Percentiles rank a stretch among this genome's conserved stretches.
Evolutionary conservation across 2,888 invertebrate genomes (phyloP).

Genomic region (Horisme vitalbata): DNA sequence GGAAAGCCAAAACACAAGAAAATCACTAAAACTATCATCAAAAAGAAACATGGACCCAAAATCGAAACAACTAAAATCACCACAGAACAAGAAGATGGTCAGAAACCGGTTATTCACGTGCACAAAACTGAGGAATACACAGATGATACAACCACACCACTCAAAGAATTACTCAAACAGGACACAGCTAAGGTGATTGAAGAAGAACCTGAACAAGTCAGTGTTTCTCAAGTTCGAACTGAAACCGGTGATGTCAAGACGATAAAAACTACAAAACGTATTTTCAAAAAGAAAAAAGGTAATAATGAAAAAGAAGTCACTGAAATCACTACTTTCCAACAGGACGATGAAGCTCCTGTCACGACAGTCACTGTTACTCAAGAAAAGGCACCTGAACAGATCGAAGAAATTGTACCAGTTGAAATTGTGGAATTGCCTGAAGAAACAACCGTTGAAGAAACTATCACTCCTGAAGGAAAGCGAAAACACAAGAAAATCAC

Average conservation of each 20-base stretch:
- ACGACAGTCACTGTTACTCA: slow-evolving; percentile 49
- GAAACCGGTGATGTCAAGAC: slow-evolving; percentile 44
- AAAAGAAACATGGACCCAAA: slow-evolving; percentile 36
- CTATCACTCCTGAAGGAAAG: slow-evolving; percentile 42
- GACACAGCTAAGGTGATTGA: slow-evolving; percentile 42
- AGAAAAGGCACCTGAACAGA: slow-evolving; percentile 12
- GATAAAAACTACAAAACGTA: slow-evolving; percentile 44
- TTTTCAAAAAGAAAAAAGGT: slow-evolving; percentile 41
- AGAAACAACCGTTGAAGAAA: slow-evolving; percentile 48
- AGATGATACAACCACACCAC: slow-evolving; percentile 40
- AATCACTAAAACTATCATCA: slow-evolving; percentile 54
- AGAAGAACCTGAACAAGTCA: slow-evolving; percentile 30
- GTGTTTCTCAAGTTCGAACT: slow-evolving; percentile 32
- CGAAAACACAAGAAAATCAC: slow-evolving; percentile 40
- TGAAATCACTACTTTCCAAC: slow-evolving; percentile 32
- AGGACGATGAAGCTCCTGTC: slow-evolving; percentile 36
- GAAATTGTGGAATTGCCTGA: neutral
- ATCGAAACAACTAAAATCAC: slow-evolving; percentile 38
- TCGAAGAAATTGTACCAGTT: slow-evolving; percentile 15
- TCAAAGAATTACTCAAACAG: slow-evolving; percentile 20
- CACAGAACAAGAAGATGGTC: slow-evolving; percentile 42
- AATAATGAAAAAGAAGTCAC: slow-evolving; percentile 38
- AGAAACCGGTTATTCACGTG: slow-evolving; percentile 61
- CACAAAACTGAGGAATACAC: slow-evolving; percentile 53
- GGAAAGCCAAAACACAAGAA: slow-evolving; percentile 45